phyloP scores from a whole-genome alignment of 2,888 invertebrate species.

The Marasmarcha lunaedactyla region DNA sequence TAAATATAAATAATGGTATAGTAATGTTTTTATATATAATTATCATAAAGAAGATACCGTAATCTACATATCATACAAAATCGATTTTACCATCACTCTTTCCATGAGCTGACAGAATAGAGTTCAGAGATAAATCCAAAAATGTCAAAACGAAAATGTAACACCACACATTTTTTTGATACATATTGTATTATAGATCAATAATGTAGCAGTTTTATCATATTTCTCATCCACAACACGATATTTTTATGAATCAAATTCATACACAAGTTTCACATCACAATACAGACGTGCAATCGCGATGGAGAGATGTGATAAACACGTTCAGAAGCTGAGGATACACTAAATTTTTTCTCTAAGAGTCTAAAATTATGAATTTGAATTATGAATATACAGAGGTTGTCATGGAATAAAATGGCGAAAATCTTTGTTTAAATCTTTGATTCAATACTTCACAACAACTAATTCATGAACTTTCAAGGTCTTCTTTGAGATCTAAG shows the following conservation, averaged over 20 bases:
- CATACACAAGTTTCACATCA: not conserved
- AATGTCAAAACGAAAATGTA: slow-evolving; percentile 76
- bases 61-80: slow-evolving; percentile 19
- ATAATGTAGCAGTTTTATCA: slow-evolving; percentile 37
- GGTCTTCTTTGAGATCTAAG: too few relatives aligned
- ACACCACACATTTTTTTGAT: slow-evolving; percentile 72
- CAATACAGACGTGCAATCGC: not conserved
- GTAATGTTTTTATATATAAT: too few relatives aligned
- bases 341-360: too few relatives aligned
- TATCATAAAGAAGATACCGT: too few relatives aligned
- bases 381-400: too few relatives aligned
- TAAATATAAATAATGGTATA: too few relatives aligned
- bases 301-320: slow-evolving; percentile 16
- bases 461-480: too few relatives aligned
- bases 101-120: slow-evolving; percentile 78
- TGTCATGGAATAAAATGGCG: too few relatives aligned
- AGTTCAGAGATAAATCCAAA: slow-evolving; percentile 75
- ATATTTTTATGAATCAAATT: slow-evolving; percentile 10
- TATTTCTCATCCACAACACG: slow-evolving; percentile 42
- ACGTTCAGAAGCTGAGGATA: slow-evolving; percentile 9
- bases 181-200: slow-evolving; percentile 50
- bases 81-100: slow-evolving; percentile 79
- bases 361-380: too few relatives aligned
- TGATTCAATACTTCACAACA: too few relatives aligned
- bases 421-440: too few relatives aligned